Base-by-base conservation (phyloP, 2,888 invertebrate species). In the Boloria euphrosyne region DNA sequence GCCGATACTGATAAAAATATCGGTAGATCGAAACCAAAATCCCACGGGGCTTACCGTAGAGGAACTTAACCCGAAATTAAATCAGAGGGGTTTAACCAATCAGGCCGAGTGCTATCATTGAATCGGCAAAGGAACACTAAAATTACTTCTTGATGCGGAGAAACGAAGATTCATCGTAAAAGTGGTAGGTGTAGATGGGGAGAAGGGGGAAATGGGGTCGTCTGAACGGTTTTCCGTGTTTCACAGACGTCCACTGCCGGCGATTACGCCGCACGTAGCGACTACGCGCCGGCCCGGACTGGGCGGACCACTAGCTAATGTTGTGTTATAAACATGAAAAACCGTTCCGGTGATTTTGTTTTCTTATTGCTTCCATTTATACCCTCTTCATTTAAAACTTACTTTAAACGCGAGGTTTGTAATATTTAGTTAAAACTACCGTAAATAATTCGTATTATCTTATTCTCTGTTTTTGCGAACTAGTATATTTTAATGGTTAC, bases 81-180 rank as follows among this genome's bases (percentile, higher is more conserved):
- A 92, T 92, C 91, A 90, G 89, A 89, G 90, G 86, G 89, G 89
- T 86, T 90, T 88, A 87, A 90, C 91, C 90, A 92, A 91, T 92
- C 91, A 90, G 84, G 82, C 80, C 91, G 90, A 92, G 91, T 92
- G 91, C 90, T 92, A 91, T 90, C 92, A 90, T 91, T 91, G 90
- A 91, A 91, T 91, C 90, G 90, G 89, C 86, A 89, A 91, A 90
- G 89, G 89, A 91, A 92, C 91, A 91, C 90, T 90, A 90, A 91
- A 91, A 91, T 91, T 91, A 90, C 91, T 92, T 91, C 91, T 90
- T 91, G 91, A 90, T 91, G 89, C 90, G 89, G 87, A 89, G 91
- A 90, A 91, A 90, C 90, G 91, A 92, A 91, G 91, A 92, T 91
- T 91, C 91, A 91, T 91, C 91, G 91, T 92, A 91, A 91, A 91